A percentile compares a stretch with the other conserved stretches of the same genome.
phyloP scores from a whole-genome alignment of 92 coral and sea anemone species.

The Micromussa lordhowensis region DNA sequence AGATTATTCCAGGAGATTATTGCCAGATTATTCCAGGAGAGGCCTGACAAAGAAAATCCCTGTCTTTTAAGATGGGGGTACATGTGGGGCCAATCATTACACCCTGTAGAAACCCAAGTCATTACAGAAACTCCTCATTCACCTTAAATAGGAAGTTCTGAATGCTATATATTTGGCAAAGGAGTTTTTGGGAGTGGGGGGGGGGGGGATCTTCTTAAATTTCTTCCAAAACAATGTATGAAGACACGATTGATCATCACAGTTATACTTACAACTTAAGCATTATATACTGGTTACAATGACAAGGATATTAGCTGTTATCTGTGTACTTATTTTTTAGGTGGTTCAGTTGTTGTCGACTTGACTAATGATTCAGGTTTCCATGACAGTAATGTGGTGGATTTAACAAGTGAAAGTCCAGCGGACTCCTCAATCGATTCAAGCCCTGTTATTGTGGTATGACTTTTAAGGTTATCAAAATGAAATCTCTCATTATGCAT shows the following conservation, averaged over 20 bases:
- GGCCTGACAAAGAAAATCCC: too few relatives aligned
- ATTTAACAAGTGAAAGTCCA: constrained; percentile 58
- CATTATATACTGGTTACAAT: too few relatives aligned
- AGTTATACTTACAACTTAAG: too few relatives aligned
- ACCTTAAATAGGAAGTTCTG: neutral
- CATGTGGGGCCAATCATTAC: too few relatives aligned
- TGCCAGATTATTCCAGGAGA: too few relatives aligned
- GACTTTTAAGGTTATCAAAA: neutral
- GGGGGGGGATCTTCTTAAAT: neutral
- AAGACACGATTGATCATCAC: too few relatives aligned
- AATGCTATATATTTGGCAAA: neutral
- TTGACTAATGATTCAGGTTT: constrained; percentile 65
- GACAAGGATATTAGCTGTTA: neutral
- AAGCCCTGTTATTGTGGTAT: constrained; percentile 74
- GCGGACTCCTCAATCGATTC: constrained; percentile 50
- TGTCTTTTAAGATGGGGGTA: too few relatives aligned
- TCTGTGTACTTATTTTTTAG: constrained; percentile 14
- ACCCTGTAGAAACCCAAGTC: too few relatives aligned
- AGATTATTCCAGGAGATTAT: too few relatives aligned
- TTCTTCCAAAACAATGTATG: too few relatives aligned
- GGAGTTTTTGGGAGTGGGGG: neutral
- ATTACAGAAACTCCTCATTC: neutral
- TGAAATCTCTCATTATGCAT: neutral
- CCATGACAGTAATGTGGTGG: constrained; percentile 69
- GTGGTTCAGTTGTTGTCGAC: constrained; percentile 71